Conservation (phyloP, 2,113 vertebrate species). For the Chitala chitala region DNA sequence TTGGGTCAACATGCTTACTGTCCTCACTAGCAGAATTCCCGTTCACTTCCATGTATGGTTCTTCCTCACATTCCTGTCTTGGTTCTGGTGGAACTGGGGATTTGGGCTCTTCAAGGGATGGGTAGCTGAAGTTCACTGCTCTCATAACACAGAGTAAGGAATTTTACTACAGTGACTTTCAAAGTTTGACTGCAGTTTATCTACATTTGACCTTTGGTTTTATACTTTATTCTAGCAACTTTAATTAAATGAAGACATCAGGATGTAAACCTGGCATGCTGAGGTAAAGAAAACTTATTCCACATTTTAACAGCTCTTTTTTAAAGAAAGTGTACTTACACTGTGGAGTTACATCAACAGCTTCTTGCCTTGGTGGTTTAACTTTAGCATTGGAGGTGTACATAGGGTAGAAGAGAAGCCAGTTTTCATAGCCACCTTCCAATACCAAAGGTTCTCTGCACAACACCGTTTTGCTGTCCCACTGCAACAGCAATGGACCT, state of each 20-base stretch:
- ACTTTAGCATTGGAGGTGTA: constrained; percentile 90
- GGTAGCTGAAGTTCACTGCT: constrained; percentile 92
- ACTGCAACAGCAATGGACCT: constrained; percentile 59
- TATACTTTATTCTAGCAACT: not conserved
- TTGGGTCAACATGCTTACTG: constrained; percentile 38
- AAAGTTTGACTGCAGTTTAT: not conserved
- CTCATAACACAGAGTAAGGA: constrained; percentile 26
- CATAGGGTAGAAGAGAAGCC: constrained; percentile 95
- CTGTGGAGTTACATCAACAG: constrained; percentile 66
- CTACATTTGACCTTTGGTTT: not conserved
- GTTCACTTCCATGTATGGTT: constrained; percentile 49
- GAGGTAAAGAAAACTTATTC: not conserved
- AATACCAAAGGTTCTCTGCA: constrained; percentile 83
- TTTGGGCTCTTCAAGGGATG: constrained; percentile 85
- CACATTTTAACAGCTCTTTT: not conserved
- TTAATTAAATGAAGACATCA: not conserved
- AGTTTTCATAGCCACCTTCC: constrained; percentile 95
- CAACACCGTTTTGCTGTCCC: constrained; percentile 88
- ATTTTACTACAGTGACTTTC: not conserved
- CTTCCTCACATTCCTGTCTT: constrained; percentile 39
- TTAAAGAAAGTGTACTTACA: constrained; percentile 67
- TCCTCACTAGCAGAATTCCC: constrained; percentile 40
- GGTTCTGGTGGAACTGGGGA: constrained; percentile 48
- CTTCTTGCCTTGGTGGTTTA: constrained; percentile 67
- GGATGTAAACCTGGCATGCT: too few species aligned